Percentiles rank a stretch among this genome's conserved stretches.
Conservation (phyloP, 2,888 invertebrate species). For the Eurytoma californica region DNA sequence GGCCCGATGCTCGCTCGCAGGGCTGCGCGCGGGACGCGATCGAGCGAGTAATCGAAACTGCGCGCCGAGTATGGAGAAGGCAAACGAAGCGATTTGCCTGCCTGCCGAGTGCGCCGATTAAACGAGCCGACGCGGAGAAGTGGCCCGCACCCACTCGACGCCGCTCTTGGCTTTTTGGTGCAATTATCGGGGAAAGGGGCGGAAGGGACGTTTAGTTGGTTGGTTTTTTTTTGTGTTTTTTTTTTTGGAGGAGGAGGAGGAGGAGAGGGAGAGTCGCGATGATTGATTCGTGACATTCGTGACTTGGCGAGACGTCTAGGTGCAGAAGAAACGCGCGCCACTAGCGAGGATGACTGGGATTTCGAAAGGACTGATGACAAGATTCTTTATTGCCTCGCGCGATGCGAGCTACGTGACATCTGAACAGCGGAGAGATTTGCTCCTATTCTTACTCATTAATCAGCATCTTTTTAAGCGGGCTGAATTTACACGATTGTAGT, state of each 20-base stretch:
- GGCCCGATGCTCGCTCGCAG: slow-evolving; percentile 24
- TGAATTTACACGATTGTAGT: neutral
- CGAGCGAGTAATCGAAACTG: slow-evolving; percentile 33
- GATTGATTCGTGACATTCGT: slow-evolving; percentile 27
- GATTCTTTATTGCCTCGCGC: slow-evolving; percentile 17
- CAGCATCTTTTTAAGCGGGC: neutral
- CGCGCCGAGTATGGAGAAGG: slow-evolving; percentile 35
- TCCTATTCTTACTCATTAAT: neutral
- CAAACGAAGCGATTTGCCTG: slow-evolving; percentile 31
- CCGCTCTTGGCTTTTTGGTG: slow-evolving; percentile 8
- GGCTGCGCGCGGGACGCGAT: neutral
- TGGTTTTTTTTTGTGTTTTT: neutral
- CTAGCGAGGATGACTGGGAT: slow-evolving; percentile 24
- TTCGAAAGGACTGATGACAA: slow-evolving; percentile 30
- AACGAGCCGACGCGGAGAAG: neutral
- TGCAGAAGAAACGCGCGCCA: neutral
- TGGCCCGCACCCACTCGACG: slow-evolving; percentile 20
- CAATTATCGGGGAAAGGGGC: neutral
- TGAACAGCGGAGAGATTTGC: neutral
- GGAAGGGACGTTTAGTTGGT: neutral
- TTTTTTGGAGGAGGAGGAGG: too few species aligned
- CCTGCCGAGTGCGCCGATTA: neutral
- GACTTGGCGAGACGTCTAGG: neutral
- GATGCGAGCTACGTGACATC: neutral
- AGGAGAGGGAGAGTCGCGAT: neutral